phyloP scores from a whole-genome alignment of 2,888 invertebrate species.

The Podotricha telesiphe region DNA sequence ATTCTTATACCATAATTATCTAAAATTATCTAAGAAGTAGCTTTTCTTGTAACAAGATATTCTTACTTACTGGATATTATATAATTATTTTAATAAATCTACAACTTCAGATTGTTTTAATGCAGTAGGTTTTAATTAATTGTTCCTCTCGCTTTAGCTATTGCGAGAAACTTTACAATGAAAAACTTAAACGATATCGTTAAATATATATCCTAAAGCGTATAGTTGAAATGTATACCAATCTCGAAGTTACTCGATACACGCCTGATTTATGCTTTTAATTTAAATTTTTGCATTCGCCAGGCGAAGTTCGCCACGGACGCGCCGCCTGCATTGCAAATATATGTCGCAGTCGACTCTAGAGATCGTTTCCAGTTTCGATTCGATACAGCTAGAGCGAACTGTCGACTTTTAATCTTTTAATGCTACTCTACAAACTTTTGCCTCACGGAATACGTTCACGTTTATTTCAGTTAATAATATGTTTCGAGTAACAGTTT shows the following conservation, averaged over 20 bases:
- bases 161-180: slow-evolving; percentile 10
- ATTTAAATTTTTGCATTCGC: slow-evolving; percentile 85
- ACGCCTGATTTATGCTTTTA: slow-evolving; percentile 84
- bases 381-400: slow-evolving; percentile 77
- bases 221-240: slow-evolving; percentile 76
- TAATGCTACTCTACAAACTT: slow-evolving; percentile 81
- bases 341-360: slow-evolving; percentile 74
- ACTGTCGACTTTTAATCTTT: slow-evolving; percentile 82
- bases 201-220: slow-evolving; percentile 59
- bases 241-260: slow-evolving; percentile 82
- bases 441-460: slow-evolving; percentile 57
- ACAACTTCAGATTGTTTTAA: slow-evolving; percentile 27
- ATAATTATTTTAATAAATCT: slow-evolving; percentile 48
- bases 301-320: slow-evolving; percentile 77
- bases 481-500: slow-evolving; percentile 43
- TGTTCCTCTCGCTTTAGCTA: slow-evolving; percentile 7
- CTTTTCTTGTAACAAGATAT: slow-evolving; percentile 56
- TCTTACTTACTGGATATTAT: slow-evolving; percentile 48
- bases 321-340: slow-evolving; percentile 82
- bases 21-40: slow-evolving; percentile 65
- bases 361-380: slow-evolving; percentile 73
- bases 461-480: slow-evolving; percentile 61
- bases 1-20: slow-evolving; percentile 70
- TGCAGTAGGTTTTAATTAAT: slow-evolving; percentile 1
- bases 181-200: slow-evolving; percentile 44